phyloP scores from a whole-genome alignment of 2,113 vertebrate genomes.

The Casuarius casuarius region DNA sequence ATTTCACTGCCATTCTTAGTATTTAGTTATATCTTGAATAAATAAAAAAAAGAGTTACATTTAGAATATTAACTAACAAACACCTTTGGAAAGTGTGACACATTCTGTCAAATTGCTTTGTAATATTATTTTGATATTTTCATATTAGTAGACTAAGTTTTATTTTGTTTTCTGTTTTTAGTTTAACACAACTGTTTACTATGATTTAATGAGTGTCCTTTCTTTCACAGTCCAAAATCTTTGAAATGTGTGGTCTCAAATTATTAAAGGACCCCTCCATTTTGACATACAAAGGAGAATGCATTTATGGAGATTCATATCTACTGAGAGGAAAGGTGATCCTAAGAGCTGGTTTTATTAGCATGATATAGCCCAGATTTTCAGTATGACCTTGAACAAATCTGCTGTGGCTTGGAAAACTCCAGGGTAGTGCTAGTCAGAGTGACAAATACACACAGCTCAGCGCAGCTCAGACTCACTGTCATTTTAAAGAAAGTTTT shows the following conservation, averaged over 20 bases:
- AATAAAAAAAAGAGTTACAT: background rate
- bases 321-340: background rate
- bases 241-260: background rate
- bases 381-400: background rate
- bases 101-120: background rate
- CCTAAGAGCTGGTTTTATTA: background rate
- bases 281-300: background rate
- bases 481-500: background rate
- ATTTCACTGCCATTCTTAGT: background rate
- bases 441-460: background rate
- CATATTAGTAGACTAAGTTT: background rate
- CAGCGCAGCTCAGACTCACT: background rate
- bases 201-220: background rate
- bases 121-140: background rate
- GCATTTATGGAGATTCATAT: background rate
- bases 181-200: background rate
- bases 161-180: background rate
- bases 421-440: fast-evolving
- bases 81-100: background rate
- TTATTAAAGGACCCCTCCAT: background rate
- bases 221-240: background rate
- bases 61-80: background rate
- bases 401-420: background rate
- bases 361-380: background rate
- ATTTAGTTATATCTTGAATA: background rate